Base-by-base conservation (phyloP, 2,113 vertebrate species). In the Mormoops blainvillei region DNA sequence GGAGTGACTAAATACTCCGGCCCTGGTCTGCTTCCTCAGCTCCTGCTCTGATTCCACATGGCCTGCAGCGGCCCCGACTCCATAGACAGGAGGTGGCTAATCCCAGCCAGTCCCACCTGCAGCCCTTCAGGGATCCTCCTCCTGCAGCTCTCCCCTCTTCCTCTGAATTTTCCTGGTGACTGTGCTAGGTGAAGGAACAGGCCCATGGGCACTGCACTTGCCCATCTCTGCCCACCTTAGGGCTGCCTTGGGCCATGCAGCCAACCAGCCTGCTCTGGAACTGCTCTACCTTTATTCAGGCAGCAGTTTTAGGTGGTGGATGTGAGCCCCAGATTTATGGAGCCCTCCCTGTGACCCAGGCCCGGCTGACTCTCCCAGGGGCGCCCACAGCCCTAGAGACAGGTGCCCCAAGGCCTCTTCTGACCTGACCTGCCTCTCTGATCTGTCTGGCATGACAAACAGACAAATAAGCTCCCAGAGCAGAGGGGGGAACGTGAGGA, bases 241-340 rank as follows among this genome's bases (percentile, higher is more conserved):
- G 91, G 95, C 82, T 28, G 50, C 85, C 61, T 0, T 0, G 15
- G 93, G 97, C 98, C 94, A 78, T 96, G 84, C 26, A 87, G 92
- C 96, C 68, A 67, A 1, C 50, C 82, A 84, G 95, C 94, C 80
- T 90, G 96, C 97, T 95, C 91, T 95, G 96, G 95, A 96, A 36
- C 88, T 93, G 83, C 74, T 91, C 95, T 96, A 95, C 94, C 73
- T 85, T 98, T 98, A 97, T 98, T 98, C 97, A 98, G 96, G 96
- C 95, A 96, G 98, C 96, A 95, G 97, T 98, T 98, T 98, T 98
- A 98, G 93, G 97, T 98, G 97, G 97, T 97, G 95, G 93, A 89
- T 54, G 73, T 97, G 95, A 97, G 94, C 20, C 48, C 93, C 91
- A 96, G 98, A 97, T 98, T 98, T 98, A 97, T 96, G 97, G 94